Percentiles rank a stretch among this genome's conserved stretches.
These are phyloP conservation scores for Noctuana brunneofusca DNA, from an alignment of 2,888 invertebrate species.

Conservation along the genomic window DNA sequence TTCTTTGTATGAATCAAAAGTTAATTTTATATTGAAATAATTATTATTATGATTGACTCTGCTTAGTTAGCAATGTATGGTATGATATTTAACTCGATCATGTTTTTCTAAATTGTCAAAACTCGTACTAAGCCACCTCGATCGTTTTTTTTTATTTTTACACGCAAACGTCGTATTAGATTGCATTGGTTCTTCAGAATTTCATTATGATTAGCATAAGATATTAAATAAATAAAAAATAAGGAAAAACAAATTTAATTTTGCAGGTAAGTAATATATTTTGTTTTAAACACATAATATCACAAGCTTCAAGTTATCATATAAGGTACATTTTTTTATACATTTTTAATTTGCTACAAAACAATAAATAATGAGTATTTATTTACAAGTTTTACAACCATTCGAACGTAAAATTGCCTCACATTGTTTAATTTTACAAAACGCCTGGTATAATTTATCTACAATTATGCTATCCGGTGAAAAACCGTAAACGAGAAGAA, in stretches of 20 bases:
- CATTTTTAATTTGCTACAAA: conserved; percentile 54
- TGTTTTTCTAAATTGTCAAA: no score
- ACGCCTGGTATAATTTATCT: conserved; percentile 32
- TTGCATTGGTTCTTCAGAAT: no score
- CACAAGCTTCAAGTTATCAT: conserved; percentile 38
- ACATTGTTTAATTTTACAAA: neutral
- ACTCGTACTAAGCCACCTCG: no score
- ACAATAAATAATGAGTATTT: conserved; percentile 56
- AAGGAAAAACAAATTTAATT: conserved; percentile 23
- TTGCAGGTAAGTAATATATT: conserved; percentile 32
- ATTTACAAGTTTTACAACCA: neutral
- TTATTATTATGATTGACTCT: conserved; percentile 25
- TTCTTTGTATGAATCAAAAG: conserved; percentile 27
- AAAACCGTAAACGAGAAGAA: neutral
- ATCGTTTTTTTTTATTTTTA: neutral
- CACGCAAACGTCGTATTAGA: no score
- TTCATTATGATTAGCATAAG: no score
- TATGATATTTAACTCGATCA: no score
- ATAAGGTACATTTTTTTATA: conserved; percentile 50
- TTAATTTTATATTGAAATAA: conserved; percentile 32
- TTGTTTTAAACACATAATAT: conserved; percentile 37
- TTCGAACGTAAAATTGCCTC: neutral
- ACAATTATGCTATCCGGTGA: neutral
- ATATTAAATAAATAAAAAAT: no score
- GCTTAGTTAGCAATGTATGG: conserved; percentile 37